A percentile compares a stretch with the other conserved stretches of the same genome.
Evolutionary conservation across 1,140 invertebrate genomes (phyloP).

Genomic region (Antheraea pernyi): DNA sequence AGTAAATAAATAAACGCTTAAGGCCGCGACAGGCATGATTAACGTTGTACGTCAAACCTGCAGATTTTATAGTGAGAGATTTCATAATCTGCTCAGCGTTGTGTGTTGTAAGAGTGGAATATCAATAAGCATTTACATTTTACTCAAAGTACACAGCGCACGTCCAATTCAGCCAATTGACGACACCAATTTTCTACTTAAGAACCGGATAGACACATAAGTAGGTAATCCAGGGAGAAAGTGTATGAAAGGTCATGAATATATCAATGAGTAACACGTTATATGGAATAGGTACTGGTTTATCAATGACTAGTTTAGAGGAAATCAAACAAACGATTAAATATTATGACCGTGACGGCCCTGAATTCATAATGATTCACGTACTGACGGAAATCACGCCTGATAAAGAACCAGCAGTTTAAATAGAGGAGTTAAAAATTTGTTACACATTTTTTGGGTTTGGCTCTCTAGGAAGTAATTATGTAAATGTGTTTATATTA

Average conservation of each 20-base stretch:
- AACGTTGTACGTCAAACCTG: too few species aligned
- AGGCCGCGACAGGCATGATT: too few species aligned
- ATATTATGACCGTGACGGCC: slow-evolving; percentile 4
- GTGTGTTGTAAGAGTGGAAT: too few species aligned
- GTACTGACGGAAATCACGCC: neutral
- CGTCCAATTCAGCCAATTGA: neutral
- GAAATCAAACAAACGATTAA: slow-evolving; percentile 5
- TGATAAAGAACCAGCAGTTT: neutral
- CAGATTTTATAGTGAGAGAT: too few species aligned
- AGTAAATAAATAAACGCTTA: too few species aligned
- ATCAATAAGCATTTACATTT: neutral
- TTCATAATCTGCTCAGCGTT: too few species aligned
- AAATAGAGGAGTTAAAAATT: slow-evolving; percentile 1
- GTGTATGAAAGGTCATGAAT: neutral
- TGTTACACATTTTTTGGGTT: neutral
- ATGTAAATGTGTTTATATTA: neutral
- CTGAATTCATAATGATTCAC: slow-evolving; percentile 9
- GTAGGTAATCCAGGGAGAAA: neutral
- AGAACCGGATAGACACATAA: neutral
- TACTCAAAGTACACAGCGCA: neutral
- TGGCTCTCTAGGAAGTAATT: slow-evolving; percentile 1
- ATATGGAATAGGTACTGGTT: neutral
- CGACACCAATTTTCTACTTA: neutral
- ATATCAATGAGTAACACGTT: neutral
- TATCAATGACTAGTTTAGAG: slow-evolving; percentile 7